Percentiles rank a stretch among this genome's conserved stretches.
phyloP scores from a whole-genome alignment of 1,140 invertebrate species.

The Drosophila varians region DNA sequence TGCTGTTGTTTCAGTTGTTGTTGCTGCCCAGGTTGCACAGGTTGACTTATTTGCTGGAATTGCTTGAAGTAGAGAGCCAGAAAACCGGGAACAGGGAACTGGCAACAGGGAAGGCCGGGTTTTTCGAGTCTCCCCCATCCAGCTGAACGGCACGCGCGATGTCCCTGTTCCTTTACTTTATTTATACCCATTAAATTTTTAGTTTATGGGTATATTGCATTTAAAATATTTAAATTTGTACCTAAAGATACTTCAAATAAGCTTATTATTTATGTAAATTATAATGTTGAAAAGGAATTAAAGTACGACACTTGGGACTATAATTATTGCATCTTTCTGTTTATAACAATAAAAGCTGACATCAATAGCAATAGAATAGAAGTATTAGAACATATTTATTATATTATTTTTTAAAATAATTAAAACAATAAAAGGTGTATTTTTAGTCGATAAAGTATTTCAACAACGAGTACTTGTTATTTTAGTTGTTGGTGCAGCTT shows the following conservation, averaged over 20 bases:
- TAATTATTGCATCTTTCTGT: too few relatives aligned
- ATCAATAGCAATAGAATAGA: too few relatives aligned
- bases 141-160: constrained; percentile 73
- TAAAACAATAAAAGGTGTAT: too few relatives aligned
- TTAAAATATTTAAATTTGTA: too few relatives aligned
- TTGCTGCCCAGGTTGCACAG: constrained; percentile 40
- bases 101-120: constrained; percentile 11
- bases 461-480: constrained; percentile 4
- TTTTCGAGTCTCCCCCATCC: constrained; percentile 29
- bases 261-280: too few relatives aligned
- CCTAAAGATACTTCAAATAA: too few relatives aligned
- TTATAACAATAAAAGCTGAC: too few relatives aligned
- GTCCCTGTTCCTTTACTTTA: constrained; percentile 45
- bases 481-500: constrained; percentile 53
- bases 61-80: constrained; percentile 23
- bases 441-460: not conserved
- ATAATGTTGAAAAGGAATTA: too few relatives aligned
- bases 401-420: too few relatives aligned
- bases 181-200: not conserved
- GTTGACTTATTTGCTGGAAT: constrained; percentile 77
- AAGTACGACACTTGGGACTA: too few relatives aligned
- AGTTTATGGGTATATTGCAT: not conserved
- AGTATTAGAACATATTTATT: too few relatives aligned
- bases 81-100: constrained; percentile 18
- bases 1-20: constrained; percentile 10